Evolutionary conservation across 2,113 vertebrate species (phyloP).

Genomic region (Notarius quadriscutis): DNA sequence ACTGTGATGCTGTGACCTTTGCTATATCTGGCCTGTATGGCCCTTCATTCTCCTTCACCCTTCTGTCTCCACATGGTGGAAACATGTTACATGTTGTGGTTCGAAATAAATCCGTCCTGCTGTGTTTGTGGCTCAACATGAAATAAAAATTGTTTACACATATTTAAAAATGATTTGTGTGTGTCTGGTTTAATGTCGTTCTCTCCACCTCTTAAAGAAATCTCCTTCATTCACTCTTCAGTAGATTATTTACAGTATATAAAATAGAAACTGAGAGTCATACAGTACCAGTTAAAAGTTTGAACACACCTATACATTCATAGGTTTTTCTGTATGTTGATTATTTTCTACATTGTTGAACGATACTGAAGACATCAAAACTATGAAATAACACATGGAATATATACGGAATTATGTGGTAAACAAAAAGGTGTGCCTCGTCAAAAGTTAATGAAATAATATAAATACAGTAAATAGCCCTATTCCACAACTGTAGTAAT

Average conservation of each 20-base stretch:
- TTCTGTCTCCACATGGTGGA: constrained; percentile 1
- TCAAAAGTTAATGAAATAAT: no score
- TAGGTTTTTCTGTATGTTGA: no score
- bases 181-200: neutral
- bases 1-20: constrained; percentile 27
- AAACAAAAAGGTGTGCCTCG: no score
- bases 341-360: no score
- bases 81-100: constrained; percentile 24
- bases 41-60: neutral
- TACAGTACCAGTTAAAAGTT: no score
- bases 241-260: neutral
- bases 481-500: no score
- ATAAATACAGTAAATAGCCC: no score
- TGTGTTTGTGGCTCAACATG: constrained; percentile 41
- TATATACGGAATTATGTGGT: no score
- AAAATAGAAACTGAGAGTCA: neutral
- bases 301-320: no score
- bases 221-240: neutral
- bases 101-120: constrained; percentile 16
- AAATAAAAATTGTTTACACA: constrained; percentile 48
- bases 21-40: neutral
- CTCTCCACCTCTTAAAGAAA: neutral
- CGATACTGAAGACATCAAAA: no score
- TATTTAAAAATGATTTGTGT: neutral
- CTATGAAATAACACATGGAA: no score